Evolutionary conservation across 2,888 invertebrate species (phyloP).

Genomic region (Lasioglossum figueresi): DNA sequence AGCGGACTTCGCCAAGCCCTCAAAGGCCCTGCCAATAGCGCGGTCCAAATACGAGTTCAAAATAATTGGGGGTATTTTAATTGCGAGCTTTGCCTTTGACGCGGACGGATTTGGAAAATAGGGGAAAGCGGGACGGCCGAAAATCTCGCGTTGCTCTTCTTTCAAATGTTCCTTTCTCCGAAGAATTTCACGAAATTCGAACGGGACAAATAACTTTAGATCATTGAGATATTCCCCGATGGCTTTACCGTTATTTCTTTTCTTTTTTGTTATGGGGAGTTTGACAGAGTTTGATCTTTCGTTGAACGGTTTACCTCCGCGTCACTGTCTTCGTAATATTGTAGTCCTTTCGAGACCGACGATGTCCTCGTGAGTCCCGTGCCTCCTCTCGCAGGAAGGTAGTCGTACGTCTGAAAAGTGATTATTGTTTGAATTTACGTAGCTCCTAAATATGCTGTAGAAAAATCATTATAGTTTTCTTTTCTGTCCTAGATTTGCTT

Average conservation of each 20-base stretch:
- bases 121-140: neutral
- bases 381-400: constrained; percentile 64
- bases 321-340: constrained; percentile 80
- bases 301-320: constrained; percentile 76
- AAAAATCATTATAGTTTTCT: neutral
- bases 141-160: neutral
- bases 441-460: neutral
- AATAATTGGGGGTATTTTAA: constrained; percentile 3
- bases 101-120: neutral
- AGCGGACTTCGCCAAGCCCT: neutral
- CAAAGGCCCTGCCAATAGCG: constrained; percentile 12
- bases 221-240: neutral
- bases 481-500: constrained; percentile 57
- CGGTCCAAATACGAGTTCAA: constrained; percentile 15
- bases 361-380: constrained; percentile 69
- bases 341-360: constrained; percentile 74
- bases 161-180: neutral
- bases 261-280: neutral
- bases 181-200: neutral
- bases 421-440: neutral
- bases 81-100: neutral
- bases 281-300: neutral
- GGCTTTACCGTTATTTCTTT: neutral
- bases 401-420: constrained; percentile 86
- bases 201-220: neutral